These are phyloP conservation scores for Clavelina lepadiformis DNA, from an alignment of 23 tunicate genomes.

Conservation along the genomic window DNA sequence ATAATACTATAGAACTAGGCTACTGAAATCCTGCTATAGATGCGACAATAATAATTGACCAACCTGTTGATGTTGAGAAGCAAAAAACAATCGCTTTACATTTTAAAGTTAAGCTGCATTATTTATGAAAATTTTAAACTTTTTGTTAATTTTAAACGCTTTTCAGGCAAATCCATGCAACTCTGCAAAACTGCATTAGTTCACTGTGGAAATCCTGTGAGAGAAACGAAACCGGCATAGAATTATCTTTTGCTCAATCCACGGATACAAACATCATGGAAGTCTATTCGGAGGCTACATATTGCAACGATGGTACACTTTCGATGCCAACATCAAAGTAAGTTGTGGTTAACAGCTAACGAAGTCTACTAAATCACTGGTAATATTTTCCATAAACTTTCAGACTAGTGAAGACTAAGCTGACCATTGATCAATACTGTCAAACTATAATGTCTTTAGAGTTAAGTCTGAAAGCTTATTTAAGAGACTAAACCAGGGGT, in stretches of 20 bases:
- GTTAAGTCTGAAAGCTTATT: not conserved
- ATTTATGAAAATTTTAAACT: too few species aligned
- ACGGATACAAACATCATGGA: not conserved
- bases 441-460: too few species aligned
- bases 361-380: not conserved
- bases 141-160: too few species aligned
- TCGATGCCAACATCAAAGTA: slow-evolving; percentile 12
- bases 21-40: too few species aligned
- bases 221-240: not conserved
- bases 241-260: too few species aligned
- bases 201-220: not conserved
- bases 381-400: not conserved
- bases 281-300: slow-evolving; percentile 5
- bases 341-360: not conserved
- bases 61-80: too few species aligned
- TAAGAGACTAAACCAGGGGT: not conserved
- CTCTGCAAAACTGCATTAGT: slow-evolving; percentile 10
- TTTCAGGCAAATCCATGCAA: slow-evolving; percentile 1
- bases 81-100: too few species aligned
- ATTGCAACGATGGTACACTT: slow-evolving; percentile 11
- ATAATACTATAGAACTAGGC: too few species aligned
- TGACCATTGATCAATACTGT: too few species aligned
- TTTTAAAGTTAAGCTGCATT: too few species aligned
- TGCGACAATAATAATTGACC: too few species aligned
- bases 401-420: too few species aligned